Conservation (phyloP, 2,113 vertebrate species). For the Varanus komodoensis region DNA sequence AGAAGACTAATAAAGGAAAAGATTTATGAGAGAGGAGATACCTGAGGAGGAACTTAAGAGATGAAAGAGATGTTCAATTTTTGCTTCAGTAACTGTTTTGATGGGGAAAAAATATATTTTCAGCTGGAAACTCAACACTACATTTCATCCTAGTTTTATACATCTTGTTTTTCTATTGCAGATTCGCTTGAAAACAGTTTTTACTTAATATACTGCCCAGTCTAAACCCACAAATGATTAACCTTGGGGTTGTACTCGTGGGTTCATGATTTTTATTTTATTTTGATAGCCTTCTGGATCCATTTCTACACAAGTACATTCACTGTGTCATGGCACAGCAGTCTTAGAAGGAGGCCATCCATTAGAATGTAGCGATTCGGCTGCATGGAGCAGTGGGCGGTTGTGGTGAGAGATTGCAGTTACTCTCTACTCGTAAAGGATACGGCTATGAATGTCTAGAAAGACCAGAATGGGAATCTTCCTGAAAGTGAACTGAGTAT, state of each 20-base stretch:
- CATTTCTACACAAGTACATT: not conserved
- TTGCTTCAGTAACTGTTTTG: not conserved
- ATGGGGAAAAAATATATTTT: not conserved
- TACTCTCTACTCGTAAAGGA: no score
- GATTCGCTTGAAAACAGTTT: not conserved
- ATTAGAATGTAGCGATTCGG: not conserved
- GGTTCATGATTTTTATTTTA: not conserved
- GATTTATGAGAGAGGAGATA: not conserved
- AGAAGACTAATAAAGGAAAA: not conserved
- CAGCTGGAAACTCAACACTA: not conserved
- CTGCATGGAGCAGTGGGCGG: no score
- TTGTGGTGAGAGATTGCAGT: no score
- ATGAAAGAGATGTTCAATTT: not conserved
- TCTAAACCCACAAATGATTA: not conserved
- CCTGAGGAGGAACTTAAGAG: not conserved
- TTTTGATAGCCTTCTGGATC: not conserved
- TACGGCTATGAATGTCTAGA: no score
- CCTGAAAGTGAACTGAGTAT: no score
- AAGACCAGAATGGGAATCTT: no score
- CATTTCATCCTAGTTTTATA: not conserved
- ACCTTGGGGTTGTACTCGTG: not conserved
- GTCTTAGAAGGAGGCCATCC: not conserved
- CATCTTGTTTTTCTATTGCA: not conserved
- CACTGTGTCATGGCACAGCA: not conserved
- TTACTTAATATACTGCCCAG: not conserved